Evolutionary conservation across 2,113 vertebrate species (phyloP).

Genomic region (Pseudopodoces humilis): DNA sequence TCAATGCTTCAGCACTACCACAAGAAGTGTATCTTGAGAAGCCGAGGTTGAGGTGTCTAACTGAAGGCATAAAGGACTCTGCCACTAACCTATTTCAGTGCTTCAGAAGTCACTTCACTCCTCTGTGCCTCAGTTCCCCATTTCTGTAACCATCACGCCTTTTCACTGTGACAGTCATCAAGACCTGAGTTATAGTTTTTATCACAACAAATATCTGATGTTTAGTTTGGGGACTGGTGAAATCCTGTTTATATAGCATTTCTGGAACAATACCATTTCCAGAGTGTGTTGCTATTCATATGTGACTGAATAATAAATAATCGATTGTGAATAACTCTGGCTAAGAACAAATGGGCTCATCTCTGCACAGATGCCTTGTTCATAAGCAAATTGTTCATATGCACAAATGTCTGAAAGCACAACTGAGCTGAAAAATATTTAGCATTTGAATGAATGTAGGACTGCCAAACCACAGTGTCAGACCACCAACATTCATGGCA

Average conservation of each 20-base stretch:
- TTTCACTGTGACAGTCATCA: not conserved
- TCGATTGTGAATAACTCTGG: not conserved
- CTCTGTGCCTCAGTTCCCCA: not conserved
- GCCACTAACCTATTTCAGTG: not conserved
- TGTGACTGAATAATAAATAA: conserved; percentile 6
- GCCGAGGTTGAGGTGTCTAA: not conserved
- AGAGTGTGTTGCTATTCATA: not conserved
- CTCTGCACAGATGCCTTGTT: not conserved
- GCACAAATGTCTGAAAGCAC: not conserved
- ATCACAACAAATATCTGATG: not conserved
- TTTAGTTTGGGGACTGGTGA: not conserved
- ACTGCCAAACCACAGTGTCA: conserved; percentile 55
- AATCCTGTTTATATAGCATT: not conserved
- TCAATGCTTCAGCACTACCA: not conserved
- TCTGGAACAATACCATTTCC: not conserved
- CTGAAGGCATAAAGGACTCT: not conserved
- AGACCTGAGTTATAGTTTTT: not conserved
- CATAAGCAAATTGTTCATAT: not conserved
- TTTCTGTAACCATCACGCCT: not conserved
- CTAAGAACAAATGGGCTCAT: not conserved
- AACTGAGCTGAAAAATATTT: conserved; percentile 45
- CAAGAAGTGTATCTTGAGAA: not conserved
- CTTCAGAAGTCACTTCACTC: not conserved
- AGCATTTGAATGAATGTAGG: conserved; percentile 35
- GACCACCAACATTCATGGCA: conserved; percentile 49